Evolutionary conservation across 2,888 invertebrate genomes (phyloP).

Genomic region (Diadegma fenestrale): DNA sequence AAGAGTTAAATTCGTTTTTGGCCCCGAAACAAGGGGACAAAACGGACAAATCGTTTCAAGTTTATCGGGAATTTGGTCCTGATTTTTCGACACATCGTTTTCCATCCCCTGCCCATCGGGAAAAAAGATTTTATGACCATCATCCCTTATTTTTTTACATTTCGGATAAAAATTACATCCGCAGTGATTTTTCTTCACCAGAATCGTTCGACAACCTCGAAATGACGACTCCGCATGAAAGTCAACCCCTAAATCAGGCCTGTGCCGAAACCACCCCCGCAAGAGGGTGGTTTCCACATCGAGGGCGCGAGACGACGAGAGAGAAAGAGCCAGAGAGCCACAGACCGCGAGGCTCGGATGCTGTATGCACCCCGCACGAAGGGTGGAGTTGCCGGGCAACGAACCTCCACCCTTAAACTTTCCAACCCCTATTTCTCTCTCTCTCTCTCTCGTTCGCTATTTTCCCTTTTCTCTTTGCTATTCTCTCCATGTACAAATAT

Average conservation of each 20-base stretch:
- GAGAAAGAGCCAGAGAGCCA: slow-evolving; percentile 34
- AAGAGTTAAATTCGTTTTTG: background rate
- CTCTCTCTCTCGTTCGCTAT: slow-evolving; percentile 48
- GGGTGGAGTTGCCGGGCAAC: slow-evolving; percentile 83
- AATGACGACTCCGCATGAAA: background rate
- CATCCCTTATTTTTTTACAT: background rate
- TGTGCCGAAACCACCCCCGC: background rate
- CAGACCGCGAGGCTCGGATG: slow-evolving; percentile 53
- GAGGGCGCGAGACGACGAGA: slow-evolving; percentile 38
- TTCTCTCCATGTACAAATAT: slow-evolving; percentile 17
- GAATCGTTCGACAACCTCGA: background rate
- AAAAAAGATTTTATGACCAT: background rate
- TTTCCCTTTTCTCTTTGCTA: slow-evolving; percentile 53
- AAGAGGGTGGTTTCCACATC: slow-evolving; percentile 10
- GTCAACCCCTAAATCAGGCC: background rate
- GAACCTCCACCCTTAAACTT: slow-evolving; percentile 82
- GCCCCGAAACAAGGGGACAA: background rate
- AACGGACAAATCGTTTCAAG: background rate
- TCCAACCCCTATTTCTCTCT: slow-evolving; percentile 71
- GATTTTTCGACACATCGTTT: background rate
- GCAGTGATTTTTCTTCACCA: background rate
- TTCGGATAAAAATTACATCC: background rate
- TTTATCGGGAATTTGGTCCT: background rate
- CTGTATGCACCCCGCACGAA: slow-evolving; percentile 46
- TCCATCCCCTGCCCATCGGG: background rate